Percentiles rank a stretch among this genome's conserved stretches.
phyloP scores from a whole-genome alignment of 2,797 vertebrate species.

The Tragelaphus eurycerus region DNA sequence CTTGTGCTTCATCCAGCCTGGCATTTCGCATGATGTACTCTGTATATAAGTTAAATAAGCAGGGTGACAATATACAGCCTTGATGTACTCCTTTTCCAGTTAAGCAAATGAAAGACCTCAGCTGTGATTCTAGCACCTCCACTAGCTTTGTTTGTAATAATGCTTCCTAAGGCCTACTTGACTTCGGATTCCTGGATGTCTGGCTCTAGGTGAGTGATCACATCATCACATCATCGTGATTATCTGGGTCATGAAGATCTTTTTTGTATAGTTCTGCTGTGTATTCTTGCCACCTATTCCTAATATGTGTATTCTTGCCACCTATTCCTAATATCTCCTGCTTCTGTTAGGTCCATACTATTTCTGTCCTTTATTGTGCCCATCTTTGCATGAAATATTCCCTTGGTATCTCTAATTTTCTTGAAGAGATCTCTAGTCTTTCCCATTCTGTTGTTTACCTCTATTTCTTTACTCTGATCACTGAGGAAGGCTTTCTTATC shows the following conservation, averaged over 20 bases:
- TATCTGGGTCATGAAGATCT: not conserved
- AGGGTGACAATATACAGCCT: not conserved
- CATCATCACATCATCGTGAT: not conserved
- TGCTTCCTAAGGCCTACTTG: not conserved
- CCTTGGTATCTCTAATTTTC: not conserved
- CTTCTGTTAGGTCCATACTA: not conserved
- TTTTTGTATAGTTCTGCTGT: not conserved
- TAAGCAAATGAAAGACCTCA: not conserved
- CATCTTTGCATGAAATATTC: not conserved
- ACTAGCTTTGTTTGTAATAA: not conserved
- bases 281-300: not conserved
- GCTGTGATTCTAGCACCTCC: not conserved
- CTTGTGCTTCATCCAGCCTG: not conserved
- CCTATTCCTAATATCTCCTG: not conserved
- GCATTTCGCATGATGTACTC: not conserved
- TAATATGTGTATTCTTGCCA: not conserved
- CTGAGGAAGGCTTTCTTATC: not conserved
- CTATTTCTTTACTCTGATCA: not conserved
- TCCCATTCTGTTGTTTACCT: not conserved
- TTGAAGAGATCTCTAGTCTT: not conserved
- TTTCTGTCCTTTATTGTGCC: not conserved
- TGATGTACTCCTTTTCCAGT: not conserved
- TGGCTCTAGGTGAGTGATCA: not conserved
- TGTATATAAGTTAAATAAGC: not conserved
- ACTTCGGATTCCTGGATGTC: not conserved